A percentile compares a stretch with the other conserved stretches of the same genome.
These are phyloP conservation scores for Arrhamphus sclerolepis DNA, from an alignment of 2,797 vertebrate genomes.

Conservation along the genomic window DNA sequence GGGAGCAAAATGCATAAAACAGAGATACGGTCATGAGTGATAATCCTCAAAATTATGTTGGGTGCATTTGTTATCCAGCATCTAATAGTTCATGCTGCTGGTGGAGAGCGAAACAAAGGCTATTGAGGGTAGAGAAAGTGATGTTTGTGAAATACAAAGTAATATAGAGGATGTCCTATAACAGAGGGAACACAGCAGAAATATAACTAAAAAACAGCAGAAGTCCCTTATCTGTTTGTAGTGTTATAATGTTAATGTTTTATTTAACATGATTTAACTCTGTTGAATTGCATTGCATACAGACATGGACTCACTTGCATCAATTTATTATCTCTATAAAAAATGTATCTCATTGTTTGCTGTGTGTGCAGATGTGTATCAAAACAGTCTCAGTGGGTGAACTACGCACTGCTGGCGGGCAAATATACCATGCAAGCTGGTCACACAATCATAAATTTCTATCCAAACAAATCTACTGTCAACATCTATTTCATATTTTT, in stretches of 20 bases:
- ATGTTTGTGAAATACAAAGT: constrained; percentile 16
- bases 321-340: constrained; percentile 38
- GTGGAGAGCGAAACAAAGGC: constrained; percentile 20
- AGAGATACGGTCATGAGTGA: constrained; percentile 23
- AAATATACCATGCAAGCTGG: constrained; percentile 49
- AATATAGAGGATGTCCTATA: constrained; percentile 2
- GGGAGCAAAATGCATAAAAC: constrained; percentile 38
- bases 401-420: constrained; percentile 25
- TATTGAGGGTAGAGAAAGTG: constrained; percentile 16
- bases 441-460: constrained; percentile 50
- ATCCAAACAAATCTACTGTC: constrained; percentile 55
- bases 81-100: constrained; percentile 30
- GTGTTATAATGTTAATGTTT: constrained; percentile 14
- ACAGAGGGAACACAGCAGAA: constrained; percentile 5
- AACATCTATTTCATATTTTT: constrained; percentile 34
- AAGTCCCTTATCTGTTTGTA: constrained; percentile 13
- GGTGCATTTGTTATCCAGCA: constrained; percentile 23
- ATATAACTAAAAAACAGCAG: neutral
- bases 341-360: constrained; percentile 39
- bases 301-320: constrained; percentile 12
- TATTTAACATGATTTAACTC: constrained; percentile 21
- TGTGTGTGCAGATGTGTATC: constrained; percentile 41
- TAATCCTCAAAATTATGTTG: constrained; percentile 19
- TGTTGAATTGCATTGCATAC: constrained; percentile 32
- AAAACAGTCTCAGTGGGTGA: constrained; percentile 32